Base-by-base conservation (phyloP, 1,140 invertebrate genomes). In the Matsumurasca onukii region DNA sequence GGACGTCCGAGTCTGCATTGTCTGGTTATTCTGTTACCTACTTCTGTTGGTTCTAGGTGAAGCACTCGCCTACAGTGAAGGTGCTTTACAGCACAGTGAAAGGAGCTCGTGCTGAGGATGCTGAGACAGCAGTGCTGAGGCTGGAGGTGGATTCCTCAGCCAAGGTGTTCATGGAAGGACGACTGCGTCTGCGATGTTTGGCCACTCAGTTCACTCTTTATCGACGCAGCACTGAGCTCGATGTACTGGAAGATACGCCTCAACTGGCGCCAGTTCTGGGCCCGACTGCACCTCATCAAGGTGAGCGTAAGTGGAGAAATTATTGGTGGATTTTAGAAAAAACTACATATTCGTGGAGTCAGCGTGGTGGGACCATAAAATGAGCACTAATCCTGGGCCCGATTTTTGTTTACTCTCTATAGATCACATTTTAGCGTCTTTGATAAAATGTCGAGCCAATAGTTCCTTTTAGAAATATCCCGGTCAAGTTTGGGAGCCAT, bases 181-280 rank as follows among this genome's bases (percentile, higher is more conserved):
- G 77, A 65, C 73, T 82, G 68, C 75, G 78, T 63, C 72, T 82
- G 27, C 76, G 79, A 24, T 82, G 81, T 72, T 72, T 80, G 31
- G 80, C 80, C 13, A 80, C 78, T 22, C 77, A 82, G 75, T 82
- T 78, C 72, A 77, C 77, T n/a, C 69, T 80, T 17, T 81, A 81
- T 75, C 73, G 74, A 59, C 71, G 74, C 62, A 74, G 73, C 31
- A 70, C 74, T 49, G 79, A 81, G 61, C 71, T 77, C 17, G 77
- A 78, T 63, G 74, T 82, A 27, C 75, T 77, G 55, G 80, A 82
- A 69, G 80, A 82, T 64, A 78, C 80, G 27, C 81, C 81, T 2
- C 76, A 79, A 67, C 74, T 81, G 3, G 80, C 79, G 9, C 78
- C 80, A 24, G 79, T 82, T 66, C 76, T 80, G 75, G 80, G 78